Percentiles rank a stretch among this genome's conserved stretches.
These are phyloP conservation scores for Zygogramma bicolorata DNA, from an alignment of 2,888 invertebrate genomes.

Conservation along the genomic window DNA sequence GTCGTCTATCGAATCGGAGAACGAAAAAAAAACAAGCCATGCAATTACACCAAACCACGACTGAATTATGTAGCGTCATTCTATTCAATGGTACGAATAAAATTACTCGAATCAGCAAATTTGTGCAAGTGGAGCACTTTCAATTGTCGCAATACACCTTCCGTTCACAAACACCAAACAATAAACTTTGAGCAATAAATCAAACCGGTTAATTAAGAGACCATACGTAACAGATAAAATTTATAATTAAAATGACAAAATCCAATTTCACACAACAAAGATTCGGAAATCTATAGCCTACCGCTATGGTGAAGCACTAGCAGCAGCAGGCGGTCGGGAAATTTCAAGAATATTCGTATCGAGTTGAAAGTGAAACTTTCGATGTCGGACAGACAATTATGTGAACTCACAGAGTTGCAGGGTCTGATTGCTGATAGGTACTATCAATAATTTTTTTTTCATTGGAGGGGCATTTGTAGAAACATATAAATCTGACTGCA, in stretches of 20 bases:
- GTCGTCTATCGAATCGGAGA: neutral
- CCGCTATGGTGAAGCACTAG: neutral
- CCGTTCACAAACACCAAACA: slow-evolving; percentile 24
- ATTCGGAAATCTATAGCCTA: slow-evolving; percentile 59
- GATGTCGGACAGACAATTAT: neutral
- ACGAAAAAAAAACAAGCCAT: neutral
- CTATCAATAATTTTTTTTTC: too few species aligned
- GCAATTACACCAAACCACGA: neutral
- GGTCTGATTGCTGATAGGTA: too few species aligned
- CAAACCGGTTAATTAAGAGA: slow-evolving; percentile 60
- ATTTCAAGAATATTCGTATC: neutral
- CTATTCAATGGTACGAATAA: neutral
- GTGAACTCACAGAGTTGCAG: too few species aligned
- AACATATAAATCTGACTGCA: too few species aligned
- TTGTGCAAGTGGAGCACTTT: slow-evolving; percentile 25
- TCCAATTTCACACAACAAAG: slow-evolving; percentile 66
- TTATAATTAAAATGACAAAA: slow-evolving; percentile 66
- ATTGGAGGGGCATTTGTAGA: too few species aligned
- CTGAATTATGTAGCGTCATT: neutral
- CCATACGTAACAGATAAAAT: slow-evolving; percentile 63
- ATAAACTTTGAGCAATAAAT: slow-evolving; percentile 44
- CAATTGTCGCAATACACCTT: slow-evolving; percentile 16
- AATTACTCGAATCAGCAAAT: slow-evolving; percentile 23
- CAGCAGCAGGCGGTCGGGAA: neutral
- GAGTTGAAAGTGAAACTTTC: neutral